A percentile compares a stretch with the other conserved stretches of the same genome.
These are phyloP conservation scores for Condylostylus longicornis DNA, from an alignment of 1,140 invertebrate species.

Conservation along the genomic window DNA sequence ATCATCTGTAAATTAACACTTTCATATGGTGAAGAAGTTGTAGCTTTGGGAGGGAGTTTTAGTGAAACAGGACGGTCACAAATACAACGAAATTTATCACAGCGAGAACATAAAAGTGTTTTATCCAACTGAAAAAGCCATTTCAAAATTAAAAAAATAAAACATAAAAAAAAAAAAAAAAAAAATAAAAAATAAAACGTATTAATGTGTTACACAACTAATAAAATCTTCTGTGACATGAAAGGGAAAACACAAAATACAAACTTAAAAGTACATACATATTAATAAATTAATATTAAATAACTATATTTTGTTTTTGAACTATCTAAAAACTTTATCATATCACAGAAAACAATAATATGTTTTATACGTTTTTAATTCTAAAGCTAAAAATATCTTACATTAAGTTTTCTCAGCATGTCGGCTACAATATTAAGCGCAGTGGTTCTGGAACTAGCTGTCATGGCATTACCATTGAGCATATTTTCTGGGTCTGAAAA, in stretches of 20 bases:
- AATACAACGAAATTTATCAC: conserved; percentile 30
- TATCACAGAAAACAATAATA: background rate
- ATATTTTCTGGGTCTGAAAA: conserved; percentile 36
- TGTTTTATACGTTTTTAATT: background rate
- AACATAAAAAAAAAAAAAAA: conserved; percentile 2
- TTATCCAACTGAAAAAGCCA: conserved; percentile 29
- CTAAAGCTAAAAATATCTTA: conserved; percentile 46
- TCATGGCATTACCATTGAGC: conserved; percentile 55
- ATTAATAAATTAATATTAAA: no score
- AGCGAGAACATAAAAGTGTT: conserved; percentile 26
- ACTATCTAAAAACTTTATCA: background rate
- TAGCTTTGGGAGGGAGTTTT: conserved; percentile 1
- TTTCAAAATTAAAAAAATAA: background rate
- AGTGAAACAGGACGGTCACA: conserved; percentile 14
- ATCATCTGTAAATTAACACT: background rate
- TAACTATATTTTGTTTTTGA: background rate
- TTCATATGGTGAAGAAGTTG: conserved; percentile 1
- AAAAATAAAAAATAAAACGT: conserved; percentile 1
- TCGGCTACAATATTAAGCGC: conserved; percentile 89
- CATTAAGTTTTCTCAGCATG: conserved; percentile 79
- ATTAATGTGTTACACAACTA: background rate
- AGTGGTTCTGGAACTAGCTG: conserved; percentile 71
- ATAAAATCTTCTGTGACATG: background rate
- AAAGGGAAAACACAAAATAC: no score
- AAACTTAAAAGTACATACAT: no score